Conservation (phyloP, 2,888 invertebrate genomes). For the Tetranychus piercei region DNA sequence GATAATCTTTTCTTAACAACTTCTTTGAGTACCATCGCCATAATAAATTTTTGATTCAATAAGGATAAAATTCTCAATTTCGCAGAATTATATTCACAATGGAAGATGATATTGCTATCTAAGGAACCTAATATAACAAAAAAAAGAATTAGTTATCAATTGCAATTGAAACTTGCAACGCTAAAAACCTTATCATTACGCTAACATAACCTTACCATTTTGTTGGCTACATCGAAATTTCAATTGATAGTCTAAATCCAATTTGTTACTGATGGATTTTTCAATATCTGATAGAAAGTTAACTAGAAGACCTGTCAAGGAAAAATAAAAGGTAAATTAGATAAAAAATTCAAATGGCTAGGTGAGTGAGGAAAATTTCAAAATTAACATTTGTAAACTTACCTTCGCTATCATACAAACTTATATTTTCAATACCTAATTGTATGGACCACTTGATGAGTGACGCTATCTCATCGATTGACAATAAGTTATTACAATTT, state of each 20-base stretch:
- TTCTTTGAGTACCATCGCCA: slow-evolving; percentile 3
- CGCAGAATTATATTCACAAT: neutral
- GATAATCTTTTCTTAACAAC: neutral
- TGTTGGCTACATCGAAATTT: neutral
- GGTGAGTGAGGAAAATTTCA: neutral
- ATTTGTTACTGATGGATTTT: neutral
- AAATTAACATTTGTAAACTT: neutral
- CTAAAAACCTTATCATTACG: neutral
- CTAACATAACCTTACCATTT: neutral
- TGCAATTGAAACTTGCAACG: neutral
- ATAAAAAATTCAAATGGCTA: neutral
- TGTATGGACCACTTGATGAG: neutral
- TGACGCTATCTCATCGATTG: neutral
- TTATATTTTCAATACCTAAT: neutral
- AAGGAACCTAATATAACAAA: neutral
- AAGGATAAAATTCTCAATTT: neutral
- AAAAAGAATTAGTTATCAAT: neutral
- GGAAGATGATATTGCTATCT: slow-evolving; percentile 1
- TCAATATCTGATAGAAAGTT: neutral
- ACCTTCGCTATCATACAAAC: slow-evolving; percentile 5
- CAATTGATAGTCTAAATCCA: neutral
- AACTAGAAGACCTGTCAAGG: neutral
- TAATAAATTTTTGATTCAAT: neutral
- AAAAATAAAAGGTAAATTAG: neutral
- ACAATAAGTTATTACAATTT: neutral